A percentile compares a stretch with the other conserved stretches of the same genome.
These are phyloP conservation scores for Erebia ligea DNA, from an alignment of 2,888 invertebrate genomes.

Conservation along the genomic window DNA sequence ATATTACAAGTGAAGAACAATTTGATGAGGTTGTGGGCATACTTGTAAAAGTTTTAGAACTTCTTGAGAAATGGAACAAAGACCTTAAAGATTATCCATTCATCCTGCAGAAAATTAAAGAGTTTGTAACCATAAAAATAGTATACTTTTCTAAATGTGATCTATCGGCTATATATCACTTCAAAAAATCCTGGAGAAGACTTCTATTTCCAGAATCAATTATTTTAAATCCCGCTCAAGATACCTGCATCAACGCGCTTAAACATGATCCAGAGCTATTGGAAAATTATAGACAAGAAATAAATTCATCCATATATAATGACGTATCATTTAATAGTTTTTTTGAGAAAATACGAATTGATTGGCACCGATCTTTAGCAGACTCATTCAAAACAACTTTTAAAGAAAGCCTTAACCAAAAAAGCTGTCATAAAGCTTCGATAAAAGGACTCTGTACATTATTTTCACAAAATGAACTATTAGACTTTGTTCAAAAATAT, in stretches of 20 bases:
- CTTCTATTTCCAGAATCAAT: constrained; percentile 63
- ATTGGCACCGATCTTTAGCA: constrained; percentile 58
- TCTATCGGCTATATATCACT: constrained; percentile 53
- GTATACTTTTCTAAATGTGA: constrained; percentile 47
- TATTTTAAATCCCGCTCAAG: constrained; percentile 49
- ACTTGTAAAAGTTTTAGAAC: constrained; percentile 47
- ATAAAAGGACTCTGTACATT: constrained; percentile 55
- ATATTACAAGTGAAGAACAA: constrained; percentile 47
- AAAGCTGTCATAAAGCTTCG: constrained; percentile 51
- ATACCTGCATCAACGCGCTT: constrained; percentile 60
- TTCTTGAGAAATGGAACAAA: constrained; percentile 60
- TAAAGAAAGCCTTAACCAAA: constrained; percentile 45
- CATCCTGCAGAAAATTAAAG: constrained; percentile 50
- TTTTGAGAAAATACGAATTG: constrained; percentile 59
- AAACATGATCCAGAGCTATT: constrained; percentile 64
- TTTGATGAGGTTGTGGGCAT: constrained; percentile 43
- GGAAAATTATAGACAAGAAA: constrained; percentile 45
- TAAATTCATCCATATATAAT: constrained; percentile 51
- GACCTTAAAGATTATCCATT: constrained; percentile 50
- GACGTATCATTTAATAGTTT: constrained; percentile 42
- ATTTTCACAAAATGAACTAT: constrained; percentile 51
- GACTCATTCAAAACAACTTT: constrained; percentile 46
- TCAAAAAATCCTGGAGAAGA: constrained; percentile 61
- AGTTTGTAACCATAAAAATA: constrained; percentile 50
- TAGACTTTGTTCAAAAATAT: constrained; percentile 52